phyloP scores from a whole-genome alignment of 2,888 invertebrate species.

The Epinotia bilunana region DNA sequence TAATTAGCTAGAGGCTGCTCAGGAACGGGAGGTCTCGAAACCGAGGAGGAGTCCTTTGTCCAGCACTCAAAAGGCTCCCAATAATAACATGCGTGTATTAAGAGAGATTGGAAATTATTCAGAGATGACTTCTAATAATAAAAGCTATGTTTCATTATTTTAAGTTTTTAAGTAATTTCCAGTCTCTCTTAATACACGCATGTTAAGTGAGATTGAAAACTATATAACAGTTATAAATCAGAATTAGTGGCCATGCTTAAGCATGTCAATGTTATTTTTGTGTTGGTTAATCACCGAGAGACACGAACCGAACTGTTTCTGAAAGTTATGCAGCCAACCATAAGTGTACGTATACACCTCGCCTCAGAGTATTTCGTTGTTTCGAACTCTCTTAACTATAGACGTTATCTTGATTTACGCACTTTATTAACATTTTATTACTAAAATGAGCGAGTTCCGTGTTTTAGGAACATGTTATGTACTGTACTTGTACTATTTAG shows the following conservation, averaged over 20 bases:
- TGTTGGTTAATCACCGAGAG: conserved; percentile 14
- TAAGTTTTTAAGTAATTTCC: background rate
- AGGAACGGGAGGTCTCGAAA: too few species aligned
- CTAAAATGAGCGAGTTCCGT: conserved; percentile 68
- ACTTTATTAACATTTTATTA: conserved; percentile 82
- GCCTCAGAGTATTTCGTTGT: conserved; percentile 72
- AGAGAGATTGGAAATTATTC: background rate
- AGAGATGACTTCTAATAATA: background rate
- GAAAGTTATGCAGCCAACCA: conserved; percentile 67
- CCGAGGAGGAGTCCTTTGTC: too few species aligned
- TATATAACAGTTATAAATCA: conserved; percentile 15
- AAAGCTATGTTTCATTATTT: background rate
- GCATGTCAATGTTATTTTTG: conserved; percentile 22
- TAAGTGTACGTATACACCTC: conserved; percentile 66
- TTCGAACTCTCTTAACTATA: conserved; percentile 74
- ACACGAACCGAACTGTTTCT: conserved; percentile 49
- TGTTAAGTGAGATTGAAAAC: conserved; percentile 1
- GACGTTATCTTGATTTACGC: conserved; percentile 82
- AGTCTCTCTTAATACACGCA: background rate
- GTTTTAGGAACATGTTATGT: conserved; percentile 49
- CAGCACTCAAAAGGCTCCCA: too few species aligned
- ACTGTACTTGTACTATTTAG: background rate
- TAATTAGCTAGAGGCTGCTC: too few species aligned
- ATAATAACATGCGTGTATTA: background rate
- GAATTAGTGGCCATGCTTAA: conserved; percentile 5